A percentile compares a stretch with the other conserved stretches of the same genome.
phyloP scores from a whole-genome alignment of 2,113 vertebrate species.

The Meleagris gallopavo region DNA sequence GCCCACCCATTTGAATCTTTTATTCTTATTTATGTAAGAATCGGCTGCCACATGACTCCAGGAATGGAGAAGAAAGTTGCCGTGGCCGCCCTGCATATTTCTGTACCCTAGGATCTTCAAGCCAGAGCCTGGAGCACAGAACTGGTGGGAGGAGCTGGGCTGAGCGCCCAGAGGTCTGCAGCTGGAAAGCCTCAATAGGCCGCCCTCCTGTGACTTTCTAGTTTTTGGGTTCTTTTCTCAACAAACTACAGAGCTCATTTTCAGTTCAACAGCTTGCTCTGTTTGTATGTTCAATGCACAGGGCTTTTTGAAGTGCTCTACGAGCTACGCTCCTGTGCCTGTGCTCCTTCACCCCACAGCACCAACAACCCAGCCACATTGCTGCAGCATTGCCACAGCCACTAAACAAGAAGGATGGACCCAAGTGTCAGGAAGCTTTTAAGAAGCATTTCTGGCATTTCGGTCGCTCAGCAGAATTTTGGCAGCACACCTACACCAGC shows the following conservation, averaged over 20 bases:
- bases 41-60: background rate
- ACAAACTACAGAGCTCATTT: background rate
- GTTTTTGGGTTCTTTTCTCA: background rate
- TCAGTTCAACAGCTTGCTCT: background rate
- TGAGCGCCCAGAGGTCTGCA: background rate
- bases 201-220: background rate
- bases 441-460: background rate
- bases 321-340: background rate
- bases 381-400: background rate
- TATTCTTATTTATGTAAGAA: background rate
- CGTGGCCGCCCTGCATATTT: background rate
- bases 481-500: background rate
- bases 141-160: background rate
- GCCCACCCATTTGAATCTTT: background rate
- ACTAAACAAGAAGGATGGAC: background rate
- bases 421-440: background rate
- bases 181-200: background rate
- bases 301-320: background rate
- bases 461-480: constrained; percentile 1
- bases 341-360: background rate
- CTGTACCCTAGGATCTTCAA: background rate
- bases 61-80: rapidly evolving
- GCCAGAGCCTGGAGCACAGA: background rate
- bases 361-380: background rate
- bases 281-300: background rate